Evolutionary conservation across 2,113 vertebrate genomes (phyloP), one percentile per base, ranked within the genome.

Genomic region (Heterotilapia buettikoferi): DNA sequence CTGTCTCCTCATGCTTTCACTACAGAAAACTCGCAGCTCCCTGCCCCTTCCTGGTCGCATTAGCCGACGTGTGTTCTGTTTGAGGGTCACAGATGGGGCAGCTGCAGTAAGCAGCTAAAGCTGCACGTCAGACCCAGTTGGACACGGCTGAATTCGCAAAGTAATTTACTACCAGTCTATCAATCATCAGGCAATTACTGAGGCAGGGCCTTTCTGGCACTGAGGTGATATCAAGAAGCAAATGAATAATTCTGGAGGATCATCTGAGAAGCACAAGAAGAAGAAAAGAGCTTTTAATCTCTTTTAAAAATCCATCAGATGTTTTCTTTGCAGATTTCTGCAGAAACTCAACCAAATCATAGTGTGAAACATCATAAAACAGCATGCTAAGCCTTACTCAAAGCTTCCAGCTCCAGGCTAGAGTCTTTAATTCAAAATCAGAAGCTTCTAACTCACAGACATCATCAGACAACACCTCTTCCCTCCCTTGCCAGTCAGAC

Each of bases 141-240:
- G 88, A 95, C 91, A 90, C 29, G 82, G 87, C 84, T 90, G 90
- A 92, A 92, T 88, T 92, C 36, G 52, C 90, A 83, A 61, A 79
- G 90, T 87, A 84, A 94, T 97, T 94, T 89, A 97, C 93, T 45
- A 95, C 93, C 92, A 97, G 97, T 95, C 97, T 96, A 95, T 97
- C 96, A 94, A 97, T 97, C 93, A 98, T 82, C 96, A 96, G 97
- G 96, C 97, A 97, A 3, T 97, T 97, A 95, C 96, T 93, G 88
- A 86, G 84, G 89, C 86, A 61, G 73, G 6, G 82, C 80, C 66
- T 91, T 87, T 87, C 61, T 88, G 86, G 89, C 80, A 56, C 86
- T 26, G 81, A 85, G 89, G 54, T 78, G 80, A 38, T 85, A 90
- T 83, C 24, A 84, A 79, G 87, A 88, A 36, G 80, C 82, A 87